Conservation (phyloP, 2,797 vertebrate species). For the Anableps anableps region DNA sequence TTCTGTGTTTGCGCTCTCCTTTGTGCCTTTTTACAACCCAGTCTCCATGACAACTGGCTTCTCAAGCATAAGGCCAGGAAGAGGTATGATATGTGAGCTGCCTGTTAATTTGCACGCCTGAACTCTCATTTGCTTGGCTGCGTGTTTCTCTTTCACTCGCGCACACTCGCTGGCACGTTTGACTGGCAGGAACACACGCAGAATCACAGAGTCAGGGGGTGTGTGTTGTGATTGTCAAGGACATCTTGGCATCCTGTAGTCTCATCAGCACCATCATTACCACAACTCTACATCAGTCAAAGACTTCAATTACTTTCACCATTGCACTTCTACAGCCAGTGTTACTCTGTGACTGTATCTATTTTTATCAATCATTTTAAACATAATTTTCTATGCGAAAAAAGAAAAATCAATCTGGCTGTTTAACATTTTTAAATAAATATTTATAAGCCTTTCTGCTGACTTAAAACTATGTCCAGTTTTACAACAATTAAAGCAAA, state of each 20-base stretch:
- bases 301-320: background rate
- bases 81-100: constrained; percentile 82
- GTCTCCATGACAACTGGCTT: constrained; percentile 85
- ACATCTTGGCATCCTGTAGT: constrained; percentile 36
- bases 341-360: background rate
- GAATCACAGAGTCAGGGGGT: constrained; percentile 23
- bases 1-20: constrained; percentile 50
- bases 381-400: background rate
- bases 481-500: background rate
- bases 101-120: constrained; percentile 75
- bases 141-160: constrained; percentile 15
- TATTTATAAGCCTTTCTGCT: background rate
- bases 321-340: constrained; percentile 18
- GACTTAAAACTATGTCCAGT: background rate
- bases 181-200: constrained; percentile 21
- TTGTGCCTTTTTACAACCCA: constrained; percentile 75
- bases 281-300: constrained; percentile 1
- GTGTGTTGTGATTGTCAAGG: constrained; percentile 60
- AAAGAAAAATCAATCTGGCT: background rate
- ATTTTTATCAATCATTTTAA: background rate
- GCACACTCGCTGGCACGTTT: constrained; percentile 11
- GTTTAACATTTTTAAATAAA: constrained; percentile 6
- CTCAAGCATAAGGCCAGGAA: constrained; percentile 77
- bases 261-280: constrained; percentile 29
- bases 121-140: constrained; percentile 35